phyloP scores from a whole-genome alignment of 1,140 invertebrate species.

The Euwallacea fornicatus region DNA sequence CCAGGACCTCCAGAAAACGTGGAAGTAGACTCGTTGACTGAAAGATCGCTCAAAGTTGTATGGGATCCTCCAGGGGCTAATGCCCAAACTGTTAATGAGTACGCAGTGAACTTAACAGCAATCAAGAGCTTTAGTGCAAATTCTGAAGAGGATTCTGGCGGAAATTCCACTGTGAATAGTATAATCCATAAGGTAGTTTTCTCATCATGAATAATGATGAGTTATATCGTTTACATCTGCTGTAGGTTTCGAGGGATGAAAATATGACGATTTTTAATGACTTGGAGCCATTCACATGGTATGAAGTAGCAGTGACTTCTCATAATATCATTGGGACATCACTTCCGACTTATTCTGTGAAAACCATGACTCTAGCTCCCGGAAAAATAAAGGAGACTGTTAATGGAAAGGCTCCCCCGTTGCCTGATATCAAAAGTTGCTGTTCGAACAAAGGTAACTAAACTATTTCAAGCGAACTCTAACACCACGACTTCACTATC shows the following conservation, averaged over 20 bases:
- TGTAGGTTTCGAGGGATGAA: constrained; percentile 9
- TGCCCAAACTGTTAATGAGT: constrained; percentile 65
- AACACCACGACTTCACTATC: too few species aligned
- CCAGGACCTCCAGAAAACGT: constrained; percentile 72
- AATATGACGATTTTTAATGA: constrained; percentile 59
- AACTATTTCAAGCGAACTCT: too few species aligned
- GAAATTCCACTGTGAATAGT: neutral
- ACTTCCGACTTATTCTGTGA: constrained; percentile 70
- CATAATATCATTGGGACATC: constrained; percentile 74
- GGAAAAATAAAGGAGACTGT: constrained; percentile 60
- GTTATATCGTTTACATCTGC: neutral
- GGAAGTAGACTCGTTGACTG: constrained; percentile 68
- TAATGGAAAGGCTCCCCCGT: constrained; percentile 58
- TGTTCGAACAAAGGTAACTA: constrained; percentile 62
- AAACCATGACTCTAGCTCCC: constrained; percentile 66
- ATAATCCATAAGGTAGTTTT: constrained; percentile 15
- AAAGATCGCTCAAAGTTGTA: constrained; percentile 67
- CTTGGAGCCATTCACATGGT: constrained; percentile 75
- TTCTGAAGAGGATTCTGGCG: constrained; percentile 52
- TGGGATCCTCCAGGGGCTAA: constrained; percentile 69
- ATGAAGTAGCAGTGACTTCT: constrained; percentile 73
- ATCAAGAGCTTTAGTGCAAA: constrained; percentile 66
- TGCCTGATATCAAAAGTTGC: constrained; percentile 74
- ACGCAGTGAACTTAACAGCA: constrained; percentile 71
- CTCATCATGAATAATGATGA: neutral